Base-by-base conservation (phyloP, 2,113 vertebrate species). In the Podarcis raffonei region DNA sequence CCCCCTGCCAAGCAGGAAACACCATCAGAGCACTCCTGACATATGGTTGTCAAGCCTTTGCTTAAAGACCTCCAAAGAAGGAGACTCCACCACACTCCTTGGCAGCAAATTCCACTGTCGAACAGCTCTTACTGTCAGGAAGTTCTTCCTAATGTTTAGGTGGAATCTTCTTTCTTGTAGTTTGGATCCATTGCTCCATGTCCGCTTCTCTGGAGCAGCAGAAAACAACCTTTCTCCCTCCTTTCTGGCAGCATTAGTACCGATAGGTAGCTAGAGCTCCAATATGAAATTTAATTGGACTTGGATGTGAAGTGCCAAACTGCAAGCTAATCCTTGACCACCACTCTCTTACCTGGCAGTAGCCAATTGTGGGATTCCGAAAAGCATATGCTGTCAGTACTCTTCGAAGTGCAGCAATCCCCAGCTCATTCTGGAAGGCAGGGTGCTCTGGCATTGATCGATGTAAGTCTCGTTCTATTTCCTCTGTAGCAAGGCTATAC, bases 361-460 rank as follows among this genome's bases (percentile, higher is more conserved):
- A 99, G 5, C 99, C 99, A 4, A 99, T 99, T 71, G 97, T 97
- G 0, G 99, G 99, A 95, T 99, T 99, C 84, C 98, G 98, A 96
- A 98, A 99, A 3, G 99, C 99, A 1, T 99, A 99, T 42, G 99
- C 99, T 0, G 99, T 99, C 85, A 99, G 96, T 48, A 99, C 99
- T 0, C 99, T 97, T 48, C 99, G 97, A n/a, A 99, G 97, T 0
- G 99, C 99, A 0, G 99, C 98, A 0, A 99, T 99, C 37, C 99
- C 99, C 1, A 97, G 93, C 91, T 99, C 98, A 0, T 99, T 99
- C 95, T 99, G 99, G 96, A 99, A 99, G 76, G 99, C 99, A 2
- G 97, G 96, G 95, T 99, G 99, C 91, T 99, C 99, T 0, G 99
- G 99, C 98, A 99, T 99, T 2, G 99, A 99, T 30, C 99, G 98